Conservation (phyloP, 2,797 vertebrate species). For the Trichosurus vulpecula region DNA sequence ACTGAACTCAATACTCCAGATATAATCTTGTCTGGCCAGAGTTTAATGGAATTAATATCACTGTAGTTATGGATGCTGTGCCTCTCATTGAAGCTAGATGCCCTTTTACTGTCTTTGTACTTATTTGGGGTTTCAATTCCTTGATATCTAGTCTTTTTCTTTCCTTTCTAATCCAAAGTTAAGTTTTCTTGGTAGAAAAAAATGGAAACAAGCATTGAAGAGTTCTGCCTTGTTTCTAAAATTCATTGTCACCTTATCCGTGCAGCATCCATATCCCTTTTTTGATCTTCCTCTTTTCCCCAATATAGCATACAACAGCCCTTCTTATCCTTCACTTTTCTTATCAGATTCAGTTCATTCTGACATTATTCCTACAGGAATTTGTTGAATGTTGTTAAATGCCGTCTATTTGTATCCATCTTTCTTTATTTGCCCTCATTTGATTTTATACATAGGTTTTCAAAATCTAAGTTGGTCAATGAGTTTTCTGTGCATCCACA, state of each 20-base stretch:
- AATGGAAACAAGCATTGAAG: not conserved
- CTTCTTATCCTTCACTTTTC: not conserved
- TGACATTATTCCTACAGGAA: not conserved
- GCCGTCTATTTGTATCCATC: not conserved
- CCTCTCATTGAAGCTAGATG: not conserved
- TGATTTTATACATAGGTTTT: not conserved
- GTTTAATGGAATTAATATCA: not conserved
- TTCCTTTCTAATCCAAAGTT: not conserved
- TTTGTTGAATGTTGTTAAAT: not conserved
- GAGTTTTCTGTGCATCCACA: not conserved
- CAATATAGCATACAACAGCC: not conserved
- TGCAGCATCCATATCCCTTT: not conserved
- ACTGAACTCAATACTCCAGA: not conserved
- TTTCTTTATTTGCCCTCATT: not conserved
- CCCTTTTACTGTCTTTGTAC: not conserved
- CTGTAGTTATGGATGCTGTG: not conserved
- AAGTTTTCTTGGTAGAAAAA: not conserved
- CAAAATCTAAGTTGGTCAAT: not conserved
- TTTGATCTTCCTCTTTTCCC: not conserved
- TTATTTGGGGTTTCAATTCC: not conserved
- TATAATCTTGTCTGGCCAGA: not conserved
- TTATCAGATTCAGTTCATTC: not conserved
- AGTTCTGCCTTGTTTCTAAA: not conserved
- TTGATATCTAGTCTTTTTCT: not conserved
- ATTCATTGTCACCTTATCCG: not conserved